Evolutionary conservation across 2,113 vertebrate genomes (phyloP).

Genomic region (Aramus guarauna): DNA sequence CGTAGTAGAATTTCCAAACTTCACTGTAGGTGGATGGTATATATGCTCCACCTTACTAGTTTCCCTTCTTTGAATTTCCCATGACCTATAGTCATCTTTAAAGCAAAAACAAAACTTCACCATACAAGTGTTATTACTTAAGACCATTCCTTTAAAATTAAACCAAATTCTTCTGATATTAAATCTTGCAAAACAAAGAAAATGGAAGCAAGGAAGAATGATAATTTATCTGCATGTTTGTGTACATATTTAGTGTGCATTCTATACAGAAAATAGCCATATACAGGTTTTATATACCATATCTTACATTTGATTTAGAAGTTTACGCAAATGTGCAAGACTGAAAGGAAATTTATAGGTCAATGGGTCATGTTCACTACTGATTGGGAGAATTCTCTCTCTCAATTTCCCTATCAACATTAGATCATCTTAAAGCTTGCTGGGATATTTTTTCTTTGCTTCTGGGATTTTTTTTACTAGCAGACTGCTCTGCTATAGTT

Average conservation of each 20-base stretch:
- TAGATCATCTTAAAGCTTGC: background rate
- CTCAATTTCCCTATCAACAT: background rate
- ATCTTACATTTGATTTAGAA: background rate
- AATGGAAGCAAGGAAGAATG: background rate
- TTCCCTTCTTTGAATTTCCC: slow-evolving; percentile 74
- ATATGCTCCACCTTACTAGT: slow-evolving; percentile 61
- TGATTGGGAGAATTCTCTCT: background rate
- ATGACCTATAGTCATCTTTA: slow-evolving; percentile 79
- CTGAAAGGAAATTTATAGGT: background rate
- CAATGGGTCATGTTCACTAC: background rate
- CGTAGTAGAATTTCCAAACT: slow-evolving; percentile 82
- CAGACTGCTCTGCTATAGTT: background rate
- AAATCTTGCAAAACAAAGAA: background rate
- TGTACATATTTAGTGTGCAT: background rate
- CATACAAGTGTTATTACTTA: background rate
- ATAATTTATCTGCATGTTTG: background rate
- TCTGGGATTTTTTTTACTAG: background rate
- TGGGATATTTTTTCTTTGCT: background rate
- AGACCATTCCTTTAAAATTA: background rate
- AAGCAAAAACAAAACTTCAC: slow-evolving; percentile 34
- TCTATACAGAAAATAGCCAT: background rate
- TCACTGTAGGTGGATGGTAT: slow-evolving; percentile 73
- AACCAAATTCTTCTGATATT: background rate
- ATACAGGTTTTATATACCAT: background rate
- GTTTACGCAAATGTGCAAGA: background rate